Conservation (phyloP, 2,113 vertebrate genomes). For the Lutjanus erythropterus region DNA sequence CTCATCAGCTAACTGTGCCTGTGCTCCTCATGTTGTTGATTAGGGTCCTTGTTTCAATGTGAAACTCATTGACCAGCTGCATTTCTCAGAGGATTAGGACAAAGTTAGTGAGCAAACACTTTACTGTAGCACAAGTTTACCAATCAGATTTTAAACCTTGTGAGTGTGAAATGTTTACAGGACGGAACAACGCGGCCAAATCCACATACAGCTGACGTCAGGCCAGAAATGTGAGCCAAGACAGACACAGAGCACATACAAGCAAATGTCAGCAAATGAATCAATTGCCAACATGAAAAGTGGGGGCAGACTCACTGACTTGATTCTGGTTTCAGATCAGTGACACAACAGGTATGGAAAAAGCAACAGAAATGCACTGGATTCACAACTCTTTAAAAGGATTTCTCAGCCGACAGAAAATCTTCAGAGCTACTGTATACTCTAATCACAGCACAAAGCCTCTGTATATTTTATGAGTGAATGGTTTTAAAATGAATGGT, state of each 20-base stretch:
- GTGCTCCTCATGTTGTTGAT: background rate
- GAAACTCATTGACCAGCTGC: background rate
- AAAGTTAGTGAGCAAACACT: slow-evolving; percentile 4
- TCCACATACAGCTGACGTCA: background rate
- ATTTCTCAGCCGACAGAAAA: background rate
- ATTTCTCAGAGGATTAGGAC: slow-evolving; percentile 17
- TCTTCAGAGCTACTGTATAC: background rate
- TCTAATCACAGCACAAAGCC: background rate
- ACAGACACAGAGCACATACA: background rate
- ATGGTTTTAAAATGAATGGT: background rate
- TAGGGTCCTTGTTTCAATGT: background rate
- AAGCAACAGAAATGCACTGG: background rate
- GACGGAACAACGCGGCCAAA: background rate
- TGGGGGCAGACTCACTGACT: background rate
- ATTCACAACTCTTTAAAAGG: background rate
- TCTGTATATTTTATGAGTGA: background rate
- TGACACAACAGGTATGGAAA: background rate
- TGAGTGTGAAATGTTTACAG: background rate
- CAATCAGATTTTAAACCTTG: background rate
- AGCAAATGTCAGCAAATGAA: too few species aligned
- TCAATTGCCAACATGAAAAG: background rate
- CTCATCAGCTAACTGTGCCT: background rate
- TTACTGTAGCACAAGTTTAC: background rate
- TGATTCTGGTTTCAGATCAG: background rate
- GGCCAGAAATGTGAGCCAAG: background rate